Percentiles rank a stretch among this genome's conserved stretches.
Evolutionary conservation across 2,113 vertebrate species (phyloP).

Genomic region (Triplophysa rosa): DNA sequence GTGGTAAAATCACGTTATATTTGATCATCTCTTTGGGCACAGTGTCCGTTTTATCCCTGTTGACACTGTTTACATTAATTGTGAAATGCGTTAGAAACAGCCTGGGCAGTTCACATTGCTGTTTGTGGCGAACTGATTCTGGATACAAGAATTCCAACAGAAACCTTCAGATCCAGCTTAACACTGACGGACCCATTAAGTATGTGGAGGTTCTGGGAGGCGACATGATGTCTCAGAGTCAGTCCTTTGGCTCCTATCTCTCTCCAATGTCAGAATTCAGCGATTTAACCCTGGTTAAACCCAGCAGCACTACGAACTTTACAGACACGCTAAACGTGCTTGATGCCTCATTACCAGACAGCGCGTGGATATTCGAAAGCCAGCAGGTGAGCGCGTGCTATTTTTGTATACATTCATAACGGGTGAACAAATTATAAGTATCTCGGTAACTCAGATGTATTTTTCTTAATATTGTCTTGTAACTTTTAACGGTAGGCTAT

Average conservation of each 20-base stretch:
- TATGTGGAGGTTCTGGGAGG: constrained; percentile 73
- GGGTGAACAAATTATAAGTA: no score
- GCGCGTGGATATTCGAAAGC: constrained; percentile 71
- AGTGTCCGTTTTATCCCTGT: constrained; percentile 49
- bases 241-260: constrained; percentile 72
- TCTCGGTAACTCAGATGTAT: no score
- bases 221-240: constrained; percentile 68
- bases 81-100: constrained; percentile 55
- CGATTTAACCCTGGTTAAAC: constrained; percentile 74
- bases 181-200: constrained; percentile 73
- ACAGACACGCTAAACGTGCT: constrained; percentile 67
- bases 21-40: constrained; percentile 77
- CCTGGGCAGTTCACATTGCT: constrained; percentile 65
- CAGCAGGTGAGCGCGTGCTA: constrained; percentile 66
- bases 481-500: no score
- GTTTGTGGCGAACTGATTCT: constrained; percentile 52
- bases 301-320: constrained; percentile 72
- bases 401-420: not conserved
- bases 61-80: constrained; percentile 54
- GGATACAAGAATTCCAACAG: constrained; percentile 67
- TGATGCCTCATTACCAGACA: constrained; percentile 70
- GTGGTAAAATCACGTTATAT: constrained; percentile 76
- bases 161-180: constrained; percentile 72
- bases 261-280: constrained; percentile 72
- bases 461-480: no score